Base-by-base conservation (phyloP, 2,888 invertebrate species). In the Hylaea fasciaria region DNA sequence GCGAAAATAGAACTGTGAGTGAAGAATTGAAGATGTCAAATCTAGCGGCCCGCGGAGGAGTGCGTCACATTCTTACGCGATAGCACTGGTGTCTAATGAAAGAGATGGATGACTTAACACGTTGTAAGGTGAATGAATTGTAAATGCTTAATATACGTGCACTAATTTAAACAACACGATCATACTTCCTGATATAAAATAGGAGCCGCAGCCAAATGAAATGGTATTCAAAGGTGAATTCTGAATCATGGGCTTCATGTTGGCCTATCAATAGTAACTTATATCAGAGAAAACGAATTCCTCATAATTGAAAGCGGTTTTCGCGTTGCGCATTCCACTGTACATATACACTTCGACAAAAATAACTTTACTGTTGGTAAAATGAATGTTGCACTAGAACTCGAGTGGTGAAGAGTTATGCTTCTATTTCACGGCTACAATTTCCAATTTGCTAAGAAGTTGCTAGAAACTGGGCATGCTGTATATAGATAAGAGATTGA, bases 51-150 rank as follows among this genome's bases (percentile, higher is more conserved):
- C n/a, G n/a, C 77, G 77, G 75, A 78, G 76, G 78, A 73, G 68
- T 82, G 76, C 80, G 76, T 89, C 85, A 81, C 84, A 70, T 78
- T 88, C 83, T 80, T 72, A 72, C 82, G 68, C 68, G 67, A 72
- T 69, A 72, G 60, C 68, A 69, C 69, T 59, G 62, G 65, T 65
- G 71, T 63, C 62, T 72, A 75, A 69, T 62, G 78, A 89, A 78
- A 72, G 81, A 81, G 83, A 83, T 65, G 51, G 72, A 64, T 62
- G 59, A 73, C 77, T 60, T 69, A 62, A 57, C 64, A 71, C 69
- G 66, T 72, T 59, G 69, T 75, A 70, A 81, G 82, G 81, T 86
- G 85, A 88, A 87, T 88, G 85, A 84, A 87, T 84, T 72, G 66
- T 81, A 70, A 75, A 78, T 78, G 66, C 62, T 60, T n/a, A 57